phyloP scores from a whole-genome alignment of 2,797 vertebrate species.

The Diplodus puntazzo region DNA sequence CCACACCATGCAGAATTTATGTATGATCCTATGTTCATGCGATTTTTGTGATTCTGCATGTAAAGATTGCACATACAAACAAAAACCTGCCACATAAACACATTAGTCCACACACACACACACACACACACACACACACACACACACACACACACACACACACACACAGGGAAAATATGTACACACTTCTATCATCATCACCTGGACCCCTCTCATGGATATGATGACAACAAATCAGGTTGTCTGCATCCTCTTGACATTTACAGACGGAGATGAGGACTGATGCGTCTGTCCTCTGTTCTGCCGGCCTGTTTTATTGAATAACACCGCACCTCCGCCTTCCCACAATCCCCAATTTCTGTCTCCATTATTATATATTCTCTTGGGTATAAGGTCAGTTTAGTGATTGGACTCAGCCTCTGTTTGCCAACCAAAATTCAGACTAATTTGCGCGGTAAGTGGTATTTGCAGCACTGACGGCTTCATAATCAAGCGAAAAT shows the following conservation, averaged over 20 bases:
- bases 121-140: not conserved
- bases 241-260: conserved; percentile 77
- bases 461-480: conserved; percentile 55
- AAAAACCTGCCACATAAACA: conserved; percentile 14
- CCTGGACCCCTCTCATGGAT: conserved; percentile 51
- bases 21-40: conserved; percentile 19
- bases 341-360: conserved; percentile 45
- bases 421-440: conserved; percentile 51
- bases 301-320: conserved; percentile 41
- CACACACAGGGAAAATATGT: not conserved
- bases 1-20: conserved; percentile 30
- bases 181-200: conserved; percentile 15
- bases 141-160: not conserved
- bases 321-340: conserved; percentile 46
- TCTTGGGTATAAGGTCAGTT: conserved; percentile 69
- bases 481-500: conserved; percentile 22
- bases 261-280: conserved; percentile 75
- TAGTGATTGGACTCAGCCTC: conserved; percentile 53
- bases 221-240: conserved; percentile 76
- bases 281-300: conserved; percentile 54
- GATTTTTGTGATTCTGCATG: conserved; percentile 7
- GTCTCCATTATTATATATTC: conserved; percentile 74
- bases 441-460: conserved; percentile 49
- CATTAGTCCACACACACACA: not conserved
- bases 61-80: conserved; percentile 30